Evolutionary conservation across 23 tunicate genomes (phyloP), one percentile per base, ranked within the genome.

Genomic region (Aplidium turbinatum): DNA sequence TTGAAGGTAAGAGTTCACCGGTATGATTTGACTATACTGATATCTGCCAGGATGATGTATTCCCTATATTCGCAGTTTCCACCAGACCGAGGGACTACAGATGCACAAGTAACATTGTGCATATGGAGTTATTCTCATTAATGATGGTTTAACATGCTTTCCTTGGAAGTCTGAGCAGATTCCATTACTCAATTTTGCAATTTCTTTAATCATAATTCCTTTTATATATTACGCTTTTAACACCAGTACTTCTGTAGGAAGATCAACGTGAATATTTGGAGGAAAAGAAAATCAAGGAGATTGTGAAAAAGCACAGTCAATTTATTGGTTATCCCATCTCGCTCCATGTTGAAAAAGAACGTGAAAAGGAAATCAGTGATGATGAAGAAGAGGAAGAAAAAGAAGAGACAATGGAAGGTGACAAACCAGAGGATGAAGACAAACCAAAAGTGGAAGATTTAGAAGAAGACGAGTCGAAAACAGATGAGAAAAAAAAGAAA

Each of bases 261-360:
- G 98, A 93, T 57, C 98, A 93, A 72, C 47, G 47, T 3, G 98
- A 93, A 38, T 93, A 86, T 60, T 79, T 86, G 77, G 98, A 93
- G 50, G 87, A 81, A 39, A 93, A 93, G 75, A 86, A 70, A 32
- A 81, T 93, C 74, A 93, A 93, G 71, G 98, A 93, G 25, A 93
- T 87, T 69, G 98, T 93, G 40, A 93, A 93, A 77, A 93, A 86
- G 82, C 98, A 93, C 86, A 65, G 80, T 33, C 98, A 93, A 77
- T 91, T 91, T 63, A 91, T 91, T 53, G 98, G 98, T 28, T 91
- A 91, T 45, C 98, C 98, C 5, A 91, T 93, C 54, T 80, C 87
- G 31, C 89, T 93, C 20, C 89, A 93, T 64, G 98, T 93, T 47
- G 98, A 93, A 70, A 93, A 93, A 45, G 98, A 93, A 51, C 76